Conservation (phyloP, 1,140 invertebrate species). For the Drosophila orosa region DNA sequence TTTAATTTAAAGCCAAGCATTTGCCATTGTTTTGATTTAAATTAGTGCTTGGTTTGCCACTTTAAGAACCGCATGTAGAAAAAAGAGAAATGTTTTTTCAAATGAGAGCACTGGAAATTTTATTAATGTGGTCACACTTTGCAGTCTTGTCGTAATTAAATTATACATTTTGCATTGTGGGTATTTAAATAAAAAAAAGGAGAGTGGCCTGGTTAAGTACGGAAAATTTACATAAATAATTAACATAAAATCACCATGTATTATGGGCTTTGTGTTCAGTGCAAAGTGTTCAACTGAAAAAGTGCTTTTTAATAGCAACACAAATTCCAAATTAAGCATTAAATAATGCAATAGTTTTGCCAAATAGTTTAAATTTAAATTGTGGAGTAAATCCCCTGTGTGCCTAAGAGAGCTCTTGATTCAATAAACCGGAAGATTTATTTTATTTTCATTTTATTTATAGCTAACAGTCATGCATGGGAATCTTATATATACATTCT, state of each 20-base stretch:
- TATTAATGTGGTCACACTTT: constrained; percentile 50
- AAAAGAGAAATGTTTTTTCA: constrained; percentile 39
- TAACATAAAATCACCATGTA: constrained; percentile 34
- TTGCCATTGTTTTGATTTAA: constrained; percentile 19
- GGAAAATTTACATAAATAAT: constrained; percentile 56
- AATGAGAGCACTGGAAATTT: constrained; percentile 28
- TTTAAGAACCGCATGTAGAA: constrained; percentile 10
- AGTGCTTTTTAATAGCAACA: constrained; percentile 27
- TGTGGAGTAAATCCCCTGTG: not conserved
- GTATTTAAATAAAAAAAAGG: constrained; percentile 10
- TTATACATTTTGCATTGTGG: constrained; percentile 19
- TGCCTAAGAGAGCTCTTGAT: constrained; percentile 4
- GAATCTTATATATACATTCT: constrained; percentile 11
- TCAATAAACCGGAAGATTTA: not conserved
- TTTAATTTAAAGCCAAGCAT: constrained; percentile 17
- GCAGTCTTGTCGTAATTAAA: constrained; percentile 37
- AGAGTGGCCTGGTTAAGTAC: constrained; percentile 30
- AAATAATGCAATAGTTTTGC: constrained; percentile 25
- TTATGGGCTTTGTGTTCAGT: constrained; percentile 12
- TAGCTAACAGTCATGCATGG: constrained; percentile 11
- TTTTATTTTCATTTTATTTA: constrained; percentile 6
- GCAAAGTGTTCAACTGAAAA: constrained; percentile 25
- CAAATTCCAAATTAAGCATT: constrained; percentile 8
- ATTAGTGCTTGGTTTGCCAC: constrained; percentile 1
- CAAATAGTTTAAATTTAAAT: constrained; percentile 1